Evolutionary conservation across 2,888 invertebrate species (phyloP), one percentile per base, ranked within the genome.

Genomic region (Deilephila elpenor): DNA sequence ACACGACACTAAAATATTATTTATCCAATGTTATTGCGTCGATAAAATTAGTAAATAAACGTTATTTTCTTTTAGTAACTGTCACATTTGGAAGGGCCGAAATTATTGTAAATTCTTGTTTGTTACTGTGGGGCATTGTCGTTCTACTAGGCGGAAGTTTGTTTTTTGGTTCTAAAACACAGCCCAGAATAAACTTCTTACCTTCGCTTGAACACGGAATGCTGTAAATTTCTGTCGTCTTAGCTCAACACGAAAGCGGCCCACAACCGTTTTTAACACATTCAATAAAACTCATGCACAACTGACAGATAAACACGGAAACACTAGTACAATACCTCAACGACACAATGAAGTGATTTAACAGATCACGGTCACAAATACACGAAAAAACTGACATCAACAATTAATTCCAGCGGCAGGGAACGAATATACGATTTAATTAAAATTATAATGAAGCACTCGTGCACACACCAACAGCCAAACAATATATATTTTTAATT

Each of bases 301-400:
- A 79, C 79, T 79, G 80, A 83, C 82, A 82, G 81, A 82, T 82
- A 83, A 79, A 81, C 80, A 78, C 74, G 75, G 79, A 78, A 80
- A 78, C 51, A 77, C 76, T 78, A 44, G 44, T 44, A 67, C 82
- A 85, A 82, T 82, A 81, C 73, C 73, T 74, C 72, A 74, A 73
- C 60, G 74, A 75, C 73, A 82, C 79, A 75, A 80, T 79, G 78
- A 71, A 79, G 80, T 77, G 76, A 84, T 79, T 80, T 80, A 82
- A 82, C 80, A 77, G 80, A 83, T 79, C 71, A 79, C 75, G 78
- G 82, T 81, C 79, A 77, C 78, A 71, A 77, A 75, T 74, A 73
- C 74, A 73, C 73, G 77, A 73, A 73, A 74, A 78, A 76, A 71
- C 56, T 44, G 51, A 72, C 67, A 32, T n/a, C 56, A 53, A 59